Base-by-base conservation (phyloP, 2,797 vertebrate genomes). In the Gallirallus australis region DNA sequence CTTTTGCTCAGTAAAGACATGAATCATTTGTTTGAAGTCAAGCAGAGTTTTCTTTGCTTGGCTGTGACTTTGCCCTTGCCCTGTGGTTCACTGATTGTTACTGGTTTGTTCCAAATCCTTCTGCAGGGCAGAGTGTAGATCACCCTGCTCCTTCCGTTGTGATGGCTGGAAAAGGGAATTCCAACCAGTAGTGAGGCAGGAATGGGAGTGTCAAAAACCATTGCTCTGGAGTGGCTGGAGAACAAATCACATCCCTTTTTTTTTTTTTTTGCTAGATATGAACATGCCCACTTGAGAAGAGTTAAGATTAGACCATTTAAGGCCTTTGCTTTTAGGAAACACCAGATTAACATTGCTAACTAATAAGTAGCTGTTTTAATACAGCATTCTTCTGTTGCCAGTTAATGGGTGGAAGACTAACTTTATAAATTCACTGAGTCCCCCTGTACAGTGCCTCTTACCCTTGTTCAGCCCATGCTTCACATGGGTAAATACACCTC, bases 381-480 rank as follows among this genome's bases (percentile, higher is more conserved):
- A 60, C 21, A 24, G 85, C 81, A 59, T 69, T 82, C 70, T 64
- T 79, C 75, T 73, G 60, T 63, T 81, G 71, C 75, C 95, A 80
- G 75, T 77, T 96, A 82, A 78, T 64, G 77, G 57, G 31, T 94
- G 71, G 89, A 94, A 94, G 79, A 47, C 75, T 86, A 86, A 75
- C 82, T 90, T 70, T 14, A 82, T 82, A 91, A 90, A 79, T 65
- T 40, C 25, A 19, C 39, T 63, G 19, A 37, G 73, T 71, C 42
- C 52, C 60, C 30, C 53, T 45, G 61, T 54, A 23, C 33, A 77
- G 47, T 53, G 50, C 37, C 37, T 87, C 64, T 84, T 54, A 79
- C 3, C 80, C 68, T 79, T 63, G 83, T 59, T 59, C 78, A 82
- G 82, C 21, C 90, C 2, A 1, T 69, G 86, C 77, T 73, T 93